Base-by-base conservation (phyloP, 2,797 vertebrate genomes). In the Typhlichthys eigenmanni region DNA sequence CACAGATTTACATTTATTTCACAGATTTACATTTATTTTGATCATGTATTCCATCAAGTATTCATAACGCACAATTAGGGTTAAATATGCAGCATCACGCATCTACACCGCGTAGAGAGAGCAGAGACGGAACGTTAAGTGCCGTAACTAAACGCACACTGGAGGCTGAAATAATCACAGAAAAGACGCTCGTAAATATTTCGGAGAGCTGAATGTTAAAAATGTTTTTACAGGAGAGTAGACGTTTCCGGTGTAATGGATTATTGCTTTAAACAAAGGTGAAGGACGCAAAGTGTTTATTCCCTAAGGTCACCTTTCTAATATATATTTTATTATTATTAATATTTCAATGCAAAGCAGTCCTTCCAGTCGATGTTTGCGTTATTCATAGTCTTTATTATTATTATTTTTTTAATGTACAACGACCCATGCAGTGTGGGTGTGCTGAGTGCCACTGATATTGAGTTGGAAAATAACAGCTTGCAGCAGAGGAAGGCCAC, bases 41-140 rank as follows among this genome's bases (percentile, higher is more conserved):
- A 86, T 87, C 80, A 79, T 72, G 75, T 76, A 84, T 84, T 80
- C 80, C 66, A 86, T 88, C 64, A 87, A 88, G 85, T 85, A 87
- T 88, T 83, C 65, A 87, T 84, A 5, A 72, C 62, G 66, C 60
- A 64, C 75, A 84, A 83, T 84, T 73, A 81, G 75, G 68, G 72
- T 83, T 81, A 83, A 84, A 83, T 79, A 81, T 81, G 81, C 72
- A 68, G 34, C 19, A 51, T 78, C 75, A 77, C n/a, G 16, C 71
- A 72, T 56, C 58, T 57, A 52, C 66, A 64, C 8, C 34, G 8
- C 7, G 24, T 24, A 24, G 24, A 66, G 1, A 58, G 67, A 67
- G 46, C 51, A 55, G 53, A 67, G 47, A 55, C 55, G 57, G 10
- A 19, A 56, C 55, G 73, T 62, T 68, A 80, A 79, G 65, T 60